Percentiles rank a stretch among this genome's conserved stretches.
phyloP scores from a whole-genome alignment of 2,888 invertebrate genomes.

The Epinotia nisella region DNA sequence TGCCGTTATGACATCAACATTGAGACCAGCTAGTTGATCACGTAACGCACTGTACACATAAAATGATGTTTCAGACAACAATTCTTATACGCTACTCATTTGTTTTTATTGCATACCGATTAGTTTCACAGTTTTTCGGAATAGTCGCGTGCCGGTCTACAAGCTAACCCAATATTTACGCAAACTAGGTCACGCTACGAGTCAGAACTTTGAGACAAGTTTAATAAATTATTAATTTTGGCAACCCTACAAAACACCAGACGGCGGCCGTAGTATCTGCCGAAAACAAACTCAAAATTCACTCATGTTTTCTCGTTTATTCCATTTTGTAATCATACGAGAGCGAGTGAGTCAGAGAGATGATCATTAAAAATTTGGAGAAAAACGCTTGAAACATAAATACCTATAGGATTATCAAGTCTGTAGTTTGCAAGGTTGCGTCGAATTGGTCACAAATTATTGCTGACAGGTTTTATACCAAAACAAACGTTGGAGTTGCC shows the following conservation, averaged over 20 bases:
- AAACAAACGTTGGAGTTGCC: not conserved
- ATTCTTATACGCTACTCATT: too few species aligned
- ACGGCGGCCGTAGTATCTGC: not conserved
- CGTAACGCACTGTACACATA: too few species aligned
- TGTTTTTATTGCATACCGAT: too few species aligned
- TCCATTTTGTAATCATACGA: not conserved
- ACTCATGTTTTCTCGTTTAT: not conserved
- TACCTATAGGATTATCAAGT: constrained; percentile 4
- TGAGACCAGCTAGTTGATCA: too few species aligned
- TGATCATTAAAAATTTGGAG: not conserved
- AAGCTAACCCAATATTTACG: not conserved
- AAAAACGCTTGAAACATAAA: not conserved
- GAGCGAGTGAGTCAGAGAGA: not conserved
- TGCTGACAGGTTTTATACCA: not conserved
- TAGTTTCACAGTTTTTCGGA: too few species aligned
- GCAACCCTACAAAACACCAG: constrained; percentile 18
- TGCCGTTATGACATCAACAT: too few species aligned
- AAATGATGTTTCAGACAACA: too few species aligned
- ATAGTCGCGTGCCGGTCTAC: constrained; percentile 3
- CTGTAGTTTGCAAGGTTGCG: constrained; percentile 4
- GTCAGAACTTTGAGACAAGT: constrained; percentile 5
- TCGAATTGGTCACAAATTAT: constrained; percentile 5
- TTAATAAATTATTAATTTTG: constrained; percentile 39
- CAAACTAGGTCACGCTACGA: constrained; percentile 18
- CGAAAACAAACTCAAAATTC: not conserved